A percentile compares a stretch with the other conserved stretches of the same genome.
phyloP scores from a whole-genome alignment of 2,797 vertebrate genomes.

The Xiphophorus birchmanni region DNA sequence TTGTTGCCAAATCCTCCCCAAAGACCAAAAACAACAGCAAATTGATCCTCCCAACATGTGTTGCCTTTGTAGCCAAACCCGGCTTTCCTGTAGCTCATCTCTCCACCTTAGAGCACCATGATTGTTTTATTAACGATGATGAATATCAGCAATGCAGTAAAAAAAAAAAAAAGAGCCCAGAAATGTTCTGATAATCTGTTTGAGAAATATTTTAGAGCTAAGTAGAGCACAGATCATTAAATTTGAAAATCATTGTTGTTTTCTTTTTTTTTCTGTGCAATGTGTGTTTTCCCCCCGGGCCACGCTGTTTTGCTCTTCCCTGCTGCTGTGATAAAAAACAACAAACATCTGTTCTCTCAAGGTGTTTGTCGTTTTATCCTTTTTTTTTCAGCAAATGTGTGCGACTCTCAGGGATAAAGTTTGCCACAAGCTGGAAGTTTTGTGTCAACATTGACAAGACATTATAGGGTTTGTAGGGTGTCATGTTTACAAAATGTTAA shows the following conservation, averaged over 20 bases:
- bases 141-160: not conserved
- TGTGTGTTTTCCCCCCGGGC: constrained; percentile 10
- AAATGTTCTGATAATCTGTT: constrained; percentile 4
- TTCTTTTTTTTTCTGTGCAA: not conserved
- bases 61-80: constrained; percentile 6
- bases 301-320: constrained; percentile 19
- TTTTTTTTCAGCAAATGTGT: not conserved
- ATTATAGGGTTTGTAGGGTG: not conserved
- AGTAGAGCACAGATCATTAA: not conserved
- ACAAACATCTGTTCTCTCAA: constrained; percentile 25
- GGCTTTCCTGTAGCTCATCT: not conserved
- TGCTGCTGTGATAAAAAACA: constrained; percentile 23
- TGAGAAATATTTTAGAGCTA: not conserved
- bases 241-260: not conserved
- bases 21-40: constrained; percentile 16
- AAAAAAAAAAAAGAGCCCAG: too few relatives aligned
- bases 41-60: constrained; percentile 12
- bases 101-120: not conserved
- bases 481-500: not conserved
- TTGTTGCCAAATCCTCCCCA: constrained; percentile 11
- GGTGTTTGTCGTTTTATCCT: not conserved
- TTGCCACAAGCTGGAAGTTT: constrained; percentile 10
- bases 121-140: not conserved
- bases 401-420: constrained; percentile 5
- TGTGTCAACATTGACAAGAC: not conserved